Evolutionary conservation across 30 jellyfish, hydroid and myxozoan genomes (phyloP), one percentile per base, ranked within the genome.

Genomic region (Pseudorhiza aurosa): DNA sequence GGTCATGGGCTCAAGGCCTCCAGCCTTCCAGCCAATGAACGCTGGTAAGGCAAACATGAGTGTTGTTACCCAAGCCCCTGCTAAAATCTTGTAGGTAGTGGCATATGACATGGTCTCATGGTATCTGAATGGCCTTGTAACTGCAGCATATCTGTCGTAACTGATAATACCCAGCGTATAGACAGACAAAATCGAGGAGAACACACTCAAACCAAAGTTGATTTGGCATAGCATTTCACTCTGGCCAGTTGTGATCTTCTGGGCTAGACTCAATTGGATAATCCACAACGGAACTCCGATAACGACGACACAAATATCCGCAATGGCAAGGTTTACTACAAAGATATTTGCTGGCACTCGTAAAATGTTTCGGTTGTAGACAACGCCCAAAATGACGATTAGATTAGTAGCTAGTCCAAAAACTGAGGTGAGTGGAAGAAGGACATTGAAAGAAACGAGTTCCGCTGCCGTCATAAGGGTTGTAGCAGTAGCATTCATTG

Each of bases 271-370:
- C 18, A 89, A 68, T 47, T 67, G 90, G 12, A 65, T 77, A 15
- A 89, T 40, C 97, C 97, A 89, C 26, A 89, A 36, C 30, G 97
- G 97, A 11, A 81, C 83, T 2, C 96, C 95, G 15, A 83, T 81
- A 45, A 76, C 90, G 44, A 83, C 58, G 30, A 89, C 97, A 19
- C 74, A 29, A 36, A 89, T 74, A 64, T 89, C 97, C 15, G 96
- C 97, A 12, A 74, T 32, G 1, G 97, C 97, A 17, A 89, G 77
- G 59, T 83, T 89, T 21, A 83, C 72, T 39, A 89, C 94, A 72
- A 77, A 89, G 1, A 79, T 60, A 53, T 82, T 85, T 29, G 97
- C 88, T 14, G 90, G 82, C 50, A 68, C 89, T 18, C 78, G 71
- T 31, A 90, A 79, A 35, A 89, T 28, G 68, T 67, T 75, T 17